Percentiles rank a stretch among this genome's conserved stretches.
Evolutionary conservation across 1,140 invertebrate species (phyloP).

Genomic region (Zophobas atratus): DNA sequence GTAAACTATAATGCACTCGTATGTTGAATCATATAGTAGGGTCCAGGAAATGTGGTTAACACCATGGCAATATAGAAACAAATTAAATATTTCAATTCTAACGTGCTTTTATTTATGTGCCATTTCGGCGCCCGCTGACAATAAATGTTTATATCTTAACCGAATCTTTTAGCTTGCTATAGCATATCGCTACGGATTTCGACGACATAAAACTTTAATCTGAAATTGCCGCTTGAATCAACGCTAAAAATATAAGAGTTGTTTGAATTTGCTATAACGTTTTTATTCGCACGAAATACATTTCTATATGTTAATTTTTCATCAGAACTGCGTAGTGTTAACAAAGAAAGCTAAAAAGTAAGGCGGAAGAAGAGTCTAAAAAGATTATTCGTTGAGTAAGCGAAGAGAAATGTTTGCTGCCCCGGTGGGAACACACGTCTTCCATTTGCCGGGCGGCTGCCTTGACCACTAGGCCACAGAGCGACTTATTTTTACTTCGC

Average conservation of each 20-base stretch:
- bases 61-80: conserved; percentile 48
- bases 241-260: background rate
- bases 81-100: conserved; percentile 57
- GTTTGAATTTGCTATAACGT: background rate
- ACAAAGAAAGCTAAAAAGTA: no score
- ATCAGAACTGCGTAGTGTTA: no score
- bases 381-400: no score
- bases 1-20: conserved; percentile 47
- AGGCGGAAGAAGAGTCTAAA: no score
- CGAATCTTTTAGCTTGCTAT: conserved; percentile 34
- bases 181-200: conserved; percentile 39
- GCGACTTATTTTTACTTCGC: no score
- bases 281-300: background rate
- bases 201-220: conserved; percentile 24
- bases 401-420: no score
- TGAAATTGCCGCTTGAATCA: conserved; percentile 20
- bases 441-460: no score
- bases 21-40: conserved; percentile 51
- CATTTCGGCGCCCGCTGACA: conserved; percentile 51
- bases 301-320: no score
- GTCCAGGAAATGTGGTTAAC: conserved; percentile 50
- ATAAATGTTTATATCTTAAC: conserved; percentile 54
- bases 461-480: no score
- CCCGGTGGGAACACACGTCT: no score
- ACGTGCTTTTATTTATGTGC: conserved; percentile 54